phyloP scores from a whole-genome alignment of 2,113 vertebrate species.

The Paedocypris sp. region DNA sequence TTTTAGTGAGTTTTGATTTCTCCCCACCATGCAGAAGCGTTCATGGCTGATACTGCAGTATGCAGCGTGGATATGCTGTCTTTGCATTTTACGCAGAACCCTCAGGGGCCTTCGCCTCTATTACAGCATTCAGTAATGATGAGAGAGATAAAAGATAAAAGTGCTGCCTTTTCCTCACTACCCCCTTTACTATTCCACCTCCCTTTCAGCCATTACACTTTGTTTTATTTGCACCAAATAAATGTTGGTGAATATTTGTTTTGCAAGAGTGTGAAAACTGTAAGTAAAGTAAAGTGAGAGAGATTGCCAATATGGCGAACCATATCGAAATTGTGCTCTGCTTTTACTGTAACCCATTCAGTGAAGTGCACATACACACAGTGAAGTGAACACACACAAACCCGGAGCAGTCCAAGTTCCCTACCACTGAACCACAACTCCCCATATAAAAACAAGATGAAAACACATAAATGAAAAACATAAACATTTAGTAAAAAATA shows the following conservation, averaged over 20 bases:
- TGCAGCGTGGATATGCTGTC: conserved; percentile 10
- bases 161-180: conserved; percentile 9
- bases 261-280: background rate
- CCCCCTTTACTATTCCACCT: background rate
- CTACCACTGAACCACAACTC: too few relatives aligned
- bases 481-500: too few relatives aligned
- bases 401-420: too few relatives aligned
- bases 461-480: too few relatives aligned
- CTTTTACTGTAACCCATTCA: too few relatives aligned
- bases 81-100: conserved; percentile 39
- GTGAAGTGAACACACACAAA: too few relatives aligned
- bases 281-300: too few relatives aligned
- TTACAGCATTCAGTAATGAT: conserved; percentile 44
- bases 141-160: conserved; percentile 43
- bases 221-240: background rate
- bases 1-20: conserved; percentile 15
- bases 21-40: background rate
- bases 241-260: background rate
- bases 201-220: background rate
- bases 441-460: too few relatives aligned
- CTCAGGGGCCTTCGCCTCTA: conserved; percentile 40
- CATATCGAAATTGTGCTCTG: too few relatives aligned
- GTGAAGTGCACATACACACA: too few relatives aligned
- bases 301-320: too few relatives aligned
- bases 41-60: conserved; percentile 26